Evolutionary conservation across 2,888 invertebrate genomes (phyloP).

Genomic region (Cremastinae sp.): DNA sequence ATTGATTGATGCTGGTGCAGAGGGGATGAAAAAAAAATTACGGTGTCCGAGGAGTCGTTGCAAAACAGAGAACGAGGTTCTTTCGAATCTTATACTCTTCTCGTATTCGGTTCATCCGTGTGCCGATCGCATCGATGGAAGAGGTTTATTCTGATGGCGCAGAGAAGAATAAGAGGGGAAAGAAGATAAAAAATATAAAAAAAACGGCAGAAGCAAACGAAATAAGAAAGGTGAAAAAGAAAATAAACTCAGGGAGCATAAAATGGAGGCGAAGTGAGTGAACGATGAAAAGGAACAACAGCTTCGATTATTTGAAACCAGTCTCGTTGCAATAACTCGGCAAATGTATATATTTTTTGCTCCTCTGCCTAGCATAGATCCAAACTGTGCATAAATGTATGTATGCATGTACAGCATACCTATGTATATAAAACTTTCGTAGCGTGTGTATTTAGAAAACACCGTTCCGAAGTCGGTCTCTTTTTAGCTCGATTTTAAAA

Average conservation of each 20-base stretch:
- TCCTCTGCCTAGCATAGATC: too few relatives aligned
- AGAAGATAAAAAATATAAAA: too few relatives aligned
- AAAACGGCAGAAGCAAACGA: constrained; percentile 14
- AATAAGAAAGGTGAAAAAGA: not conserved
- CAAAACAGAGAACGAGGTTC: constrained; percentile 30
- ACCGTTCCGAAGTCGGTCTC: constrained; percentile 14
- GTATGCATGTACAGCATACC: not conserved
- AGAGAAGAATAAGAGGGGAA: not conserved
- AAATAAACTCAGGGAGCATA: constrained; percentile 5
- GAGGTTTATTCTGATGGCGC: not conserved
- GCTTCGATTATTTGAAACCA: constrained; percentile 36
- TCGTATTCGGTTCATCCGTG: constrained; percentile 37
- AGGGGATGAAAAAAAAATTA: constrained; percentile 15
- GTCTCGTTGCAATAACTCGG: constrained; percentile 43
- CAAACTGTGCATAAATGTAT: not conserved
- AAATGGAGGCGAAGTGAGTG: constrained; percentile 18
- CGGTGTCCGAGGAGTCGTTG: constrained; percentile 24
- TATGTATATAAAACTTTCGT: constrained; percentile 8
- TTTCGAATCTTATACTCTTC: constrained; percentile 23
- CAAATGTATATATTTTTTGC: constrained; percentile 8
- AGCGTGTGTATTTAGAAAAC: constrained; percentile 25
- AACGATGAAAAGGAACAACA: constrained; percentile 29
- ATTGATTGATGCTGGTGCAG: not conserved
- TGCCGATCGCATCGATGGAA: constrained; percentile 27
- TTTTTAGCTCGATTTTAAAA: constrained; percentile 30